phyloP scores from a whole-genome alignment of 2,888 invertebrate species.

The Caenorhabditis imperialis region DNA sequence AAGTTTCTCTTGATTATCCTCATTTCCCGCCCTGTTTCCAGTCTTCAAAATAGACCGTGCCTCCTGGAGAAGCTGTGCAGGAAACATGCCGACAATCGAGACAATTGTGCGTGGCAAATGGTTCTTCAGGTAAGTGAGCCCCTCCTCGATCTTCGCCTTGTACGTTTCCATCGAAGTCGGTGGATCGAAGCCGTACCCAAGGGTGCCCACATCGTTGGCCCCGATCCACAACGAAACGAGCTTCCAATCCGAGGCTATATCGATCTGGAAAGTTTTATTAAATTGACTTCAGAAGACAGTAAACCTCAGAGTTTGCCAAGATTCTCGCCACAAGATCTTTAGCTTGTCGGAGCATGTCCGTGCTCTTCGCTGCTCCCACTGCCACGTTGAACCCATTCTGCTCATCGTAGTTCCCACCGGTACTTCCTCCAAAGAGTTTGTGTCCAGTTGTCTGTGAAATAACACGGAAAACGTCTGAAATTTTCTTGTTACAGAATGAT shows the following conservation, averaged over 20 bases:
- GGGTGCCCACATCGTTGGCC: slow-evolving; percentile 59
- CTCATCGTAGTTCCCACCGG: slow-evolving; percentile 81
- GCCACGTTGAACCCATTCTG: slow-evolving; percentile 60
- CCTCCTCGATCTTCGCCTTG: slow-evolving; percentile 27
- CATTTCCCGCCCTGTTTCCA: slow-evolving; percentile 10
- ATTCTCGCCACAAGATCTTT: slow-evolving; percentile 21
- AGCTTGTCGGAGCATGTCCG: slow-evolving; percentile 66
- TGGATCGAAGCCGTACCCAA: not conserved
- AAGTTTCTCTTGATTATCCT: not conserved
- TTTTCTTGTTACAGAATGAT: too few species aligned
- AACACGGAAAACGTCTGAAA: slow-evolving; percentile 82
- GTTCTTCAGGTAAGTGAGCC: slow-evolving; percentile 20
- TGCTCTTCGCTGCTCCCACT: slow-evolving; percentile 59
- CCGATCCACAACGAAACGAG: slow-evolving; percentile 67
- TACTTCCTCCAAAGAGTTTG: slow-evolving; percentile 84
- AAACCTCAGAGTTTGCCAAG: slow-evolving; percentile 13
- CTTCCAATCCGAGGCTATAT: slow-evolving; percentile 63
- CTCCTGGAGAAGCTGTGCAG: slow-evolving; percentile 38
- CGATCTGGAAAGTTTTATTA: slow-evolving; percentile 45
- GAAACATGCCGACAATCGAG: slow-evolving; percentile 32
- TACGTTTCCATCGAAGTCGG: slow-evolving; percentile 18
- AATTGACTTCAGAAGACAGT: too few species aligned
- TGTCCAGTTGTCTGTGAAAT: slow-evolving; percentile 83
- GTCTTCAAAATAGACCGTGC: slow-evolving; percentile 21
- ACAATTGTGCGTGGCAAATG: slow-evolving; percentile 43